Base-by-base conservation (phyloP, 2,888 invertebrate genomes). In the Papilio demoleus region DNA sequence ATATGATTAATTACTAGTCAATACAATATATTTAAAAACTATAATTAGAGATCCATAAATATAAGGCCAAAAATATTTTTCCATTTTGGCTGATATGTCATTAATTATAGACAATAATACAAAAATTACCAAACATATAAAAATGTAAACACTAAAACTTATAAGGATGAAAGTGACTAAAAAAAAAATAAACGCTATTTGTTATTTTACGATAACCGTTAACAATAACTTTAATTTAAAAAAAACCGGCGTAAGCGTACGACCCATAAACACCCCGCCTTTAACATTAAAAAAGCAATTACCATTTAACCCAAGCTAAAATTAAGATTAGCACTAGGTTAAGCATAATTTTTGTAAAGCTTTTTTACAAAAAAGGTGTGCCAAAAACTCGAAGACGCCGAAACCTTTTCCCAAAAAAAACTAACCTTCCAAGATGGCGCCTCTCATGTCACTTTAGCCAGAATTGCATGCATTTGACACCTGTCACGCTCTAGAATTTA, bases 401-500 rank as follows among this genome's bases (percentile, higher is more conserved):
- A 74, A 58, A 47, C 63, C 63, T 14, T 79, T 79, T 80, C 80
- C 81, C 83, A 83, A 85, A 83, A n/a, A 31, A 83, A 83, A 91
- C 91, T 90, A 85, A 91, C 91, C 92, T 92, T 83, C 82, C 81
- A 81, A 88, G 89, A 87, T 87, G 90, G 86, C 88, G 81, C 84
- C 82, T 80, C 80, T 75, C 81, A 73, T 82, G 80, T 84, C 88
- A 85, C 84, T 84, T 79, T 85, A 86, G 83, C 85, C 85, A 86
- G 83, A 81, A 83, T 86, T 86, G 84, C 89, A 90, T 91, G 90
- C 89, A 88, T 86, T 86, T 86, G 88, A 81, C 84, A 81, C 84
- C 85, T 87, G 87, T 92, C 92, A 92, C 89, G 91, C 88, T 91
- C 92, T 92, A 92, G 80, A 92, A 92, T 84, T 85, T 85, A 83